phyloP scores from a whole-genome alignment of 2,797 vertebrate species.

The Decapterus maruadsi region DNA sequence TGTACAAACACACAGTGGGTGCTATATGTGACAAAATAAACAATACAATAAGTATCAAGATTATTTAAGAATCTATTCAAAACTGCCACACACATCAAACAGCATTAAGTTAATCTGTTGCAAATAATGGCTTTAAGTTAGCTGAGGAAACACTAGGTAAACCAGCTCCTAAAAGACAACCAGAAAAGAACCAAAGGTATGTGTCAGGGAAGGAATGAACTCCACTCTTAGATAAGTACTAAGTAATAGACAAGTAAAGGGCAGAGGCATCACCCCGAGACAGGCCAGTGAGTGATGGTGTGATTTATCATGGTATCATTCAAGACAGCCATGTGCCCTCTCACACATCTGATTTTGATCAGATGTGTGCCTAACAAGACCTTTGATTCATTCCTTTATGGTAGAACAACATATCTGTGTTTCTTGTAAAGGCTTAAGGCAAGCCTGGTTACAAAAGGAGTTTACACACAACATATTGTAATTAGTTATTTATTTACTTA shows the following conservation, averaged over 20 bases:
- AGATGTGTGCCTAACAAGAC: conserved; percentile 35
- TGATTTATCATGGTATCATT: conserved; percentile 47
- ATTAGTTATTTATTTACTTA: not conserved
- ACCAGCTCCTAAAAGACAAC: not conserved
- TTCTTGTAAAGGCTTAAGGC: not conserved
- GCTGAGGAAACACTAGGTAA: not conserved
- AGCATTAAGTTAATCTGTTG: not conserved
- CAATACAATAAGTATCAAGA: not conserved
- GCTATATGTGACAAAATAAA: not conserved
- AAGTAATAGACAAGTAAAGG: conserved; percentile 45
- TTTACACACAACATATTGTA: not conserved
- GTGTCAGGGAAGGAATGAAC: conserved; percentile 20
- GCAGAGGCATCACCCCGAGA: conserved; percentile 20
- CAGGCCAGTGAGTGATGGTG: conserved; percentile 19
- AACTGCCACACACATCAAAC: not conserved
- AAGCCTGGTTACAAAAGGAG: not conserved
- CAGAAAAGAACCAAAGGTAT: not conserved
- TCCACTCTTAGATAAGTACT: conserved; percentile 28
- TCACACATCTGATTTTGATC: conserved; percentile 36
- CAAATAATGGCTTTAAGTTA: not conserved
- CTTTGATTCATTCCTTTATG: not conserved
- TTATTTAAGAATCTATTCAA: not conserved
- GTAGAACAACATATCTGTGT: not conserved
- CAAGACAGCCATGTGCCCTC: conserved; percentile 27
- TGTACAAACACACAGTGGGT: not conserved